Conservation (phyloP, 2,113 vertebrate genomes). For the Amphilophus citrinellus region DNA sequence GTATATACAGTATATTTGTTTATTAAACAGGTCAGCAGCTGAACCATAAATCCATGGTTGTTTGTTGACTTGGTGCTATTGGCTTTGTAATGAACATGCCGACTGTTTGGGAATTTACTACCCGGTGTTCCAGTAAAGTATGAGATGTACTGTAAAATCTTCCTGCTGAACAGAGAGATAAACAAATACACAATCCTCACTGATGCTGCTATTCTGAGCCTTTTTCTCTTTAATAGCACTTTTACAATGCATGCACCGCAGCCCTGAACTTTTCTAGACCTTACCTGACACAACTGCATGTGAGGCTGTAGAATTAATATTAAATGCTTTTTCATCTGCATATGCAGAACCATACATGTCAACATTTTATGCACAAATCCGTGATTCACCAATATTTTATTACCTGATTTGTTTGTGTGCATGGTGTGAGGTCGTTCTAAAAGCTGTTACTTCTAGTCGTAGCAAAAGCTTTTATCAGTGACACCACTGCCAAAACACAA, state of each 20-base stretch:
- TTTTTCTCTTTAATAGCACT: neutral
- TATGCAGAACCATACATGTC: neutral
- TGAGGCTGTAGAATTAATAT: neutral
- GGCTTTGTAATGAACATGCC: conserved; percentile 59
- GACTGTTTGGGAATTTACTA: conserved; percentile 48
- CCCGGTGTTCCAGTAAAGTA: conserved; percentile 32
- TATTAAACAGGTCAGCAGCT: conserved; percentile 10
- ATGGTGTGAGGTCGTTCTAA: neutral
- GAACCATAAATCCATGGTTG: conserved; percentile 46
- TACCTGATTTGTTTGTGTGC: neutral
- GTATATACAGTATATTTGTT: conserved; percentile 3
- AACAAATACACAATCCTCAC: neutral
- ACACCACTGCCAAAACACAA: no score
- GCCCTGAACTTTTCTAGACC: neutral
- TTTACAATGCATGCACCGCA: neutral
- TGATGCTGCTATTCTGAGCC: neutral
- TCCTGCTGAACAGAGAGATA: neutral
- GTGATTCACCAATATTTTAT: neutral
- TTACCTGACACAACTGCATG: neutral
- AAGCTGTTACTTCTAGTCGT: neutral
- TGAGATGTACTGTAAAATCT: neutral
- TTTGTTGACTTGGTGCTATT: conserved; percentile 38
- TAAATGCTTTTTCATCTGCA: neutral
- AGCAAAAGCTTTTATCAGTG: neutral
- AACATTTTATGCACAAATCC: neutral